Base-by-base conservation (phyloP, 2,113 vertebrate genomes). In the Phainopepla nitens region DNA sequence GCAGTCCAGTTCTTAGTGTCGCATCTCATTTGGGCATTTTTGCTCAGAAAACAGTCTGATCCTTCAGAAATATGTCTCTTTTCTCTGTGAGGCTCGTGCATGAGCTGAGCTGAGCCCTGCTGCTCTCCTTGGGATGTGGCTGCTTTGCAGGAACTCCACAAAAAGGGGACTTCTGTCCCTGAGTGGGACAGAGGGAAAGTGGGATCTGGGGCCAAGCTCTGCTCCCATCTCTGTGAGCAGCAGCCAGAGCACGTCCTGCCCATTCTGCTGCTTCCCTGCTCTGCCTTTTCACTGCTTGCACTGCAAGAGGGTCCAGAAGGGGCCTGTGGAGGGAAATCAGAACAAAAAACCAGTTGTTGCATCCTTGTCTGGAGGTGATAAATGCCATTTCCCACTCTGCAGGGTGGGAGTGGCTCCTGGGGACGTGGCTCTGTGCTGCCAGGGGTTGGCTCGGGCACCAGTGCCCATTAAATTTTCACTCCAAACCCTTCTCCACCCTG, bases 331-430 rank as follows among this genome's bases (percentile, higher is more conserved):
- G 39, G n/a, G 25, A 76, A 60, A 83, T 24, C 0, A 5, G 23
- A 68, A 18, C 25, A 25, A 22, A 68, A 42, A 17, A 0, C 0
- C n/a, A 44, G 16, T 47, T 7, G 22, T 22, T 57, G 36, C 22
- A 5, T 23, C 8, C 1, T 42, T 50, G 42, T 58, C 42, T 84
- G 84, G 20, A 35, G 44, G 83, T 58, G 72, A 23, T 6, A n/a
- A 56, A 47, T 29, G 33, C 5, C 42, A 11, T 22, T 50, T 24
- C 62, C 69, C 18, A 0, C 49, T 6, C 29, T 64, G 39, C 54
- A 35, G 58, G 83, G 11, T 1, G 13, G 15, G 35, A 13, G 25
- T 8, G 58, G 33, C 47, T n/a, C 53, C 65, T 33, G 70, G 53
- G 53, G 35, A 35, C 11, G 6, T 1, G 25, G 51, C 73, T 68